Base-by-base conservation (phyloP, 1,140 invertebrate species). In the Heliothis virescens region DNA sequence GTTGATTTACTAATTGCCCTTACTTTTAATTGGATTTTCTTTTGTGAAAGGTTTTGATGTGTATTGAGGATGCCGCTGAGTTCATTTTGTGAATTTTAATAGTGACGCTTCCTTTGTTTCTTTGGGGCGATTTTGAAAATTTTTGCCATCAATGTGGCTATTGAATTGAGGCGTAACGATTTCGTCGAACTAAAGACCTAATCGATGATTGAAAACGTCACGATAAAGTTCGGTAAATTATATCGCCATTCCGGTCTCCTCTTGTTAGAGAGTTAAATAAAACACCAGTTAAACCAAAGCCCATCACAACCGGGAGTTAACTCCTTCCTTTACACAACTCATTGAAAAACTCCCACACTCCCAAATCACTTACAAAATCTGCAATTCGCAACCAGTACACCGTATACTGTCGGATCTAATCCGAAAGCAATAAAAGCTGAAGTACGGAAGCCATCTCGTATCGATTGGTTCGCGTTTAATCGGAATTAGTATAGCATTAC, bases 391-490 rank as follows among this genome's bases (percentile, higher is more conserved):
- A 50, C 48, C 13, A 50, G 48, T 62, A 53, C 48, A 76, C 26
- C 29, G 60, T 63, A 50, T 53, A 63, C 48, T 9, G 34, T 21
- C 62, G 47, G 65, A 76, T 34, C 60, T 53, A 63, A 76, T 76
- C 60, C 41, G 15, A 65, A 26, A 63, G 74, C 48, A 52, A 65
- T 76, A 76, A 76, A 76, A 76, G 4, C 21, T 50, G n/a, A 65
- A 76, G 60, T 62, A 62, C 48, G 74, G 74, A 76, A 76, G 74
- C 13, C 29, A 76, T 76, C 50, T 76, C 29, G 18, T 26, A 81
- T 82, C 79, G 79, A 75, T 74, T 75, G 67, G 63, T 55, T 53
- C 53, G 59, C 78, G 78, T 71, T 79, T 81, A 81, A 83, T 62
- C 63, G 73, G 60, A 81, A 82, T 81, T 78, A 76, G 74, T 76